Percentiles rank a stretch among this genome's conserved stretches.
These are phyloP conservation scores for Ferdinandea cuprea DNA, from an alignment of 2,888 invertebrate genomes.

Conservation along the genomic window DNA sequence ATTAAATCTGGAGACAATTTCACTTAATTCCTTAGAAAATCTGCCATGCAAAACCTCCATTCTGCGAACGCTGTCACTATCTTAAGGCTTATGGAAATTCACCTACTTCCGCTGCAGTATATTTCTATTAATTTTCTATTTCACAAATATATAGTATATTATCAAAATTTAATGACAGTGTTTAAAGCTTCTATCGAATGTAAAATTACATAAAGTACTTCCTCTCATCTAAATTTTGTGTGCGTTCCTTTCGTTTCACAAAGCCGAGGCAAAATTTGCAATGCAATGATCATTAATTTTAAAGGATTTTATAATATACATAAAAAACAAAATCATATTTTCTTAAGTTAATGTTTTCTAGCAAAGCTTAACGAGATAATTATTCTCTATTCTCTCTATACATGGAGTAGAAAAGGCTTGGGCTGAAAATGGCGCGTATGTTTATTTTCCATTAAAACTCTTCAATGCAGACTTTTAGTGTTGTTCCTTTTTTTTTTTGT, in stretches of 20 bases:
- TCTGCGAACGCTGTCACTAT: no score
- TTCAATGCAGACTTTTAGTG: slow-evolving; percentile 49
- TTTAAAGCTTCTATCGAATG: no score
- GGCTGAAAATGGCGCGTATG: slow-evolving; percentile 57
- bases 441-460: slow-evolving; percentile 68
- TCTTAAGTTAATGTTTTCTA: slow-evolving; percentile 38
- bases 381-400: slow-evolving; percentile 40
- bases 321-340: slow-evolving; percentile 25
- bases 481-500: slow-evolving; percentile 38
- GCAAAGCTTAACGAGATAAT: slow-evolving; percentile 43
- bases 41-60: no score
- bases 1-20: no score
- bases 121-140: no score
- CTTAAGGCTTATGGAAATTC: no score
- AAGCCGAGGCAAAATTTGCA: not conserved
- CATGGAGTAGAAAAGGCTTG: slow-evolving; percentile 10
- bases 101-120: no score
- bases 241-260: no score
- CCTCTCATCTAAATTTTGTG: not conserved
- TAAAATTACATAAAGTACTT: not conserved
- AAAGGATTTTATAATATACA: slow-evolving; percentile 19
- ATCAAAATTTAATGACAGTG: no score
- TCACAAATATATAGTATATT: no score
- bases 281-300: not conserved
- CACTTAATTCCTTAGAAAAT: no score